phyloP scores from a whole-genome alignment of 2,797 vertebrate species.

The Pithecia hirsuta region DNA sequence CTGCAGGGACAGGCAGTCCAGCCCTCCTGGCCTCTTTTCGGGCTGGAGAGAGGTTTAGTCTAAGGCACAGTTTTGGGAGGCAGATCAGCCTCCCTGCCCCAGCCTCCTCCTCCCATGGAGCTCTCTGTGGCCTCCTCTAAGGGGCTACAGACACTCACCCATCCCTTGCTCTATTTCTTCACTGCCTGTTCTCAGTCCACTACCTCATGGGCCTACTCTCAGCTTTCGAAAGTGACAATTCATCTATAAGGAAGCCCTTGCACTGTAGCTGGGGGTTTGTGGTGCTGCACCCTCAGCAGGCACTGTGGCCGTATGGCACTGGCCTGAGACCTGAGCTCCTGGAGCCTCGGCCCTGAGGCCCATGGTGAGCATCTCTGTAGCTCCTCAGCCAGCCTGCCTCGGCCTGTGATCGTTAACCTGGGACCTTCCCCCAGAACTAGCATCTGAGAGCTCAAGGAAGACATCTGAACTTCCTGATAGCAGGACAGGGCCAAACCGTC shows the following conservation, averaged over 20 bases:
- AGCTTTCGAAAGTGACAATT: not conserved
- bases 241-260: not conserved
- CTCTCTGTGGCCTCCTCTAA: not conserved
- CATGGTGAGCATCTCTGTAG: not conserved
- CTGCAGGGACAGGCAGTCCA: not conserved
- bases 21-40: not conserved
- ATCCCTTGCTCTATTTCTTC: not conserved
- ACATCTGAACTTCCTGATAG: not conserved
- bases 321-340: not conserved
- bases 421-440: not conserved
- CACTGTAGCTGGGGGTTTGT: not conserved
- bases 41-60: accelerated
- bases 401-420: not conserved
- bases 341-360: not conserved
- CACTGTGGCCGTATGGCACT: not conserved
- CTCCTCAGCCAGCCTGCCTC: not conserved
- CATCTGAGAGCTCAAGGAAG: not conserved
- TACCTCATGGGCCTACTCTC: not conserved
- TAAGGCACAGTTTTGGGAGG: not conserved
- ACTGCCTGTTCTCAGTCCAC: not conserved
- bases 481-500: not conserved
- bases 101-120: not conserved
- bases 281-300: not conserved
- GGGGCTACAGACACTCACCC: not conserved
- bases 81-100: not conserved